Evolutionary conservation across 1,140 invertebrate genomes (phyloP).

Genomic region (Pseudobourletiella spinata): DNA sequence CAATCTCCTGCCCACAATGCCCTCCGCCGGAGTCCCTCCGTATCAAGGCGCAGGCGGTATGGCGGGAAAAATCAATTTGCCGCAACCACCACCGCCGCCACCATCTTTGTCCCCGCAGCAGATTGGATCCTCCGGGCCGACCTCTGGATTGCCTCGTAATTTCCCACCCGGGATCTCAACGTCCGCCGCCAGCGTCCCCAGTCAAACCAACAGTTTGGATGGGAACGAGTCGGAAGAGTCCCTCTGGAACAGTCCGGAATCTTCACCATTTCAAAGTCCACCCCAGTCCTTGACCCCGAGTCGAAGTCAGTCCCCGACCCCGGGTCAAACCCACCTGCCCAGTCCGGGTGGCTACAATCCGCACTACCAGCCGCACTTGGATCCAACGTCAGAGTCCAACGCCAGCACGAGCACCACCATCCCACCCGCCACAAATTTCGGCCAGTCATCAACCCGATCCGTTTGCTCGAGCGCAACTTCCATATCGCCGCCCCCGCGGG

Average conservation of each 20-base stretch:
- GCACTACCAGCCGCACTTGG: background rate
- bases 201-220: slow-evolving; percentile 22
- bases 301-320: slow-evolving; percentile 22
- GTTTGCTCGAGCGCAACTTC: slow-evolving; percentile 9
- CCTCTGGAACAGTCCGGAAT: slow-evolving; percentile 20
- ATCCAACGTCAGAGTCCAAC: background rate
- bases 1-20: background rate
- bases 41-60: background rate
- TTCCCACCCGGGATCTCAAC: background rate
- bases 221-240: slow-evolving; percentile 25
- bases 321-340: too few species aligned
- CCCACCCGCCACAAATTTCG: background rate
- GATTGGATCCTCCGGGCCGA: too few species aligned
- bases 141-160: background rate
- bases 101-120: too few species aligned
- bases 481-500: slow-evolving; percentile 1
- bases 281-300: slow-evolving; percentile 25
- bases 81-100: too few species aligned
- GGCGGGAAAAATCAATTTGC: too few species aligned
- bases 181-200: slow-evolving; percentile 7
- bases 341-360: background rate
- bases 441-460: too few species aligned
- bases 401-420: background rate
- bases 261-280: slow-evolving; percentile 25
- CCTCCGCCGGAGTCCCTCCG: background rate